Percentiles rank a stretch among this genome's conserved stretches.
Conservation (phyloP, 2,797 vertebrate genomes). For the Helicolenus hilgendorfi region DNA sequence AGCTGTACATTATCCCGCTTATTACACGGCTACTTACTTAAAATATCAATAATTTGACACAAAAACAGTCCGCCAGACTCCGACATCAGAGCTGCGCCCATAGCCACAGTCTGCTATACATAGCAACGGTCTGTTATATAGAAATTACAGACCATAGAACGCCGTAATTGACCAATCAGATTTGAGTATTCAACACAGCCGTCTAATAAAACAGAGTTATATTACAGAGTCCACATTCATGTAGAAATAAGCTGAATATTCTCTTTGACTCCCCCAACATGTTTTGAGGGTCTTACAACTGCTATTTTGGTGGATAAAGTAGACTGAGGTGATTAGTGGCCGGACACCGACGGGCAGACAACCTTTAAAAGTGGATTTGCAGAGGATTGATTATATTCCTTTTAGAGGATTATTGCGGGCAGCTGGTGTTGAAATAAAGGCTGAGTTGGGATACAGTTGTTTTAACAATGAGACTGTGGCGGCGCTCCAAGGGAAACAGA, state of each 20-base stretch:
- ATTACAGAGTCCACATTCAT: not conserved
- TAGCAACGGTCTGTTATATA: too few relatives aligned
- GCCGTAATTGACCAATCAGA: too few relatives aligned
- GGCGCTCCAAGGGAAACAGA: conserved; percentile 27
- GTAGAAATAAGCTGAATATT: not conserved
- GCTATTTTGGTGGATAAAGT: conserved; percentile 39
- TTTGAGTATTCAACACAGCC: too few relatives aligned
- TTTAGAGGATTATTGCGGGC: conserved; percentile 68
- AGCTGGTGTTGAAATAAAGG: conserved; percentile 68
- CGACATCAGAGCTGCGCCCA: too few relatives aligned
- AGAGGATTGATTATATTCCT: conserved; percentile 65
- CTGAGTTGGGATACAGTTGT: conserved; percentile 45
- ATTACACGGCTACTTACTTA: too few relatives aligned
- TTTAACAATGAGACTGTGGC: conserved; percentile 58
- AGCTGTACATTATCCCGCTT: too few relatives aligned
- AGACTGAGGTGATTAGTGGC: conserved; percentile 47
- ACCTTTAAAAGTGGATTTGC: conserved; percentile 58
- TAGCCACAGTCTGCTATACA: too few relatives aligned
- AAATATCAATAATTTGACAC: too few relatives aligned
- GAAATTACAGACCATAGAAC: too few relatives aligned
- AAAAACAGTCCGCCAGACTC: too few relatives aligned
- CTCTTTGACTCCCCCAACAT: not conserved
- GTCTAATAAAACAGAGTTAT: too few relatives aligned
- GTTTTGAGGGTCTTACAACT: not conserved
- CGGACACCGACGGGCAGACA: conserved; percentile 35